Percentiles rank a stretch among this genome's conserved stretches.
phyloP scores from a whole-genome alignment of 1,140 invertebrate genomes.

The Daktulosphaira vitifoliae region DNA sequence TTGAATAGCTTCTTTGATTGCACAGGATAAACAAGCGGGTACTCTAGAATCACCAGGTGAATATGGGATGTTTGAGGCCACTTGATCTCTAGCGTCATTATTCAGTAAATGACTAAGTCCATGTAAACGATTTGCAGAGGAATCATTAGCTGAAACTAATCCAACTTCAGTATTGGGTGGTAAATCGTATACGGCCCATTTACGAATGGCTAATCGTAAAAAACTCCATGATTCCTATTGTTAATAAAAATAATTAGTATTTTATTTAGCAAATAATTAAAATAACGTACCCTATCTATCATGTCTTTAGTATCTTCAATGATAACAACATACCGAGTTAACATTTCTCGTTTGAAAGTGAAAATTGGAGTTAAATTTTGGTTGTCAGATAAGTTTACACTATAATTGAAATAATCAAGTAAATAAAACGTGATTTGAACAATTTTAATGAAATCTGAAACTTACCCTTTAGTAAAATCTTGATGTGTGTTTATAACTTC shows the following conservation, averaged over 20 bases:
- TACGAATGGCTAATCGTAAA: constrained; percentile 49
- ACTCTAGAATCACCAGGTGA: constrained; percentile 45
- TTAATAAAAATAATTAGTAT: too few relatives aligned
- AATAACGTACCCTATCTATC: constrained; percentile 43
- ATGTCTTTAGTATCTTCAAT: constrained; percentile 51
- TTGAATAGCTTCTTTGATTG: constrained; percentile 46
- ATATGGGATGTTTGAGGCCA: constrained; percentile 48
- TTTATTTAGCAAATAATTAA: too few relatives aligned
- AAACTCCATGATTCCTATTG: constrained; percentile 51
- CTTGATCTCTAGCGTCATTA: constrained; percentile 42
- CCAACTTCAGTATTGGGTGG: constrained; percentile 47
- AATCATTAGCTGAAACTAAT: constrained; percentile 45
- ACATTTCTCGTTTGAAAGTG: constrained; percentile 45
- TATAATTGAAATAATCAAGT: constrained; percentile 6
- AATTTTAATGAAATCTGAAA: neutral
- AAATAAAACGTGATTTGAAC: too few relatives aligned
- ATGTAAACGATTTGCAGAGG: constrained; percentile 41
- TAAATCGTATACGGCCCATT: constrained; percentile 50
- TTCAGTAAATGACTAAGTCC: constrained; percentile 41
- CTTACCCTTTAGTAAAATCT: constrained; percentile 48
- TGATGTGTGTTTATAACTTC: constrained; percentile 53
- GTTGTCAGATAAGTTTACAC: constrained; percentile 27
- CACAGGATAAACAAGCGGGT: constrained; percentile 47
- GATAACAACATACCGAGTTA: constrained; percentile 48
- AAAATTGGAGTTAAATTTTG: constrained; percentile 43